Base-by-base conservation (phyloP, 30 jellyfish, hydroid and myxozoan species). In the Catostylus mosaicus region DNA sequence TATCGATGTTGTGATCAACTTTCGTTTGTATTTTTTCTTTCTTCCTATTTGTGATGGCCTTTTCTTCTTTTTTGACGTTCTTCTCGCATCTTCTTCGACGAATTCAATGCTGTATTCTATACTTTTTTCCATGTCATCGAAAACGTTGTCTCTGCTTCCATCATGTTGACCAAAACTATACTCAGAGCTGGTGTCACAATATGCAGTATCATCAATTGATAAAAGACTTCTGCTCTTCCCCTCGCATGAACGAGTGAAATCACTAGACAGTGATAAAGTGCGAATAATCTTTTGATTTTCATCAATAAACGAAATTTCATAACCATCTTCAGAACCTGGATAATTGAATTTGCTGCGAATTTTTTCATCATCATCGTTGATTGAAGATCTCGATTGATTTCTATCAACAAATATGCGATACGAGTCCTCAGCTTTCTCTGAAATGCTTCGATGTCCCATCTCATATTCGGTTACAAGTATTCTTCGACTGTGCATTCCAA, bases 281-380 rank as follows among this genome's bases (percentile, higher is more conserved):
- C 85, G 70, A 26, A 74, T 19, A 48, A 51, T 75, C 26, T 27
- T 43, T 43, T 36, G 34, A 22, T 68, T 56, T 56, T 82, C 92
- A 27, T 82, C 92, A 32, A 82, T 48, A 68, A 82, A 82, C 20
- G 92, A 82, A 29, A 82, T 82, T 37, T 69, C 78, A 48, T 82
- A 82, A 12, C 85, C 85, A 51, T 69, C 85, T 22, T 67, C 85
- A 1, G 92, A 82, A 19, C 46, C 68, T 2, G 46, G 48, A 56
- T 67, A 67, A 67, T 75, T 69, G 18, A 34, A 33, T 5, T 68
- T 73, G 43, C 38, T 26, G 9, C 43, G 59, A 31, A 20, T 47
- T 5, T 45, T 63, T n/a, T 52, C 74, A 33, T 68, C 85, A 33
- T 68, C 85, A 35, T 70, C 85, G 23, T 14, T 59, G 22, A 57